These are phyloP conservation scores for Micropoecilia bifurca DNA, from an alignment of 2,797 vertebrate genomes.

Conservation along the genomic window DNA sequence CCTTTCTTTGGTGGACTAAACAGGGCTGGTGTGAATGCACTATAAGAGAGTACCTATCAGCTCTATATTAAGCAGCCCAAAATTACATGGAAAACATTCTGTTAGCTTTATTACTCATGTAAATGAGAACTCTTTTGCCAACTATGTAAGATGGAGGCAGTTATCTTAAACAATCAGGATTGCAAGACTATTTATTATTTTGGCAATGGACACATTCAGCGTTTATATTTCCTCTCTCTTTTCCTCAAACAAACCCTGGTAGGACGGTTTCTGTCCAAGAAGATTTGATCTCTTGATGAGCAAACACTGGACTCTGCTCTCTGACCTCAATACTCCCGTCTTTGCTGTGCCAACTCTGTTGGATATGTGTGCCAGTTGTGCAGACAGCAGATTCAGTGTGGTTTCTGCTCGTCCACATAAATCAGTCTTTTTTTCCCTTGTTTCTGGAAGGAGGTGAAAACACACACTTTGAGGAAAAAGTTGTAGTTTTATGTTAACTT, in stretches of 20 bases:
- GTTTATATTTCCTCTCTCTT: not conserved
- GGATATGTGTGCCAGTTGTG: constrained; percentile 1
- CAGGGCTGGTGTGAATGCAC: too few species aligned
- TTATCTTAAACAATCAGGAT: not conserved
- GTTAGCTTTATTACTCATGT: not conserved
- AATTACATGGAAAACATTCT: not conserved
- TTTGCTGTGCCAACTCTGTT: constrained; percentile 22
- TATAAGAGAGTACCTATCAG: not conserved
- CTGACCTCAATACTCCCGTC: constrained; percentile 22
- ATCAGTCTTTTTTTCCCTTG: not conserved
- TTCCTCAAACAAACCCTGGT: constrained; percentile 24
- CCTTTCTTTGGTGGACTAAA: too few species aligned
- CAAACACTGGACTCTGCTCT: constrained; percentile 45
- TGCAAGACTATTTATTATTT: not conserved
- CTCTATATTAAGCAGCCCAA: not conserved
- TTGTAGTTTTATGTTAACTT: not conserved
- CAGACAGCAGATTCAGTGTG: not conserved
- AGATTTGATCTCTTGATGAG: constrained; percentile 37
- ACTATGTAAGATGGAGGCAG: not conserved
- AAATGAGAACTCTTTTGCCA: not conserved
- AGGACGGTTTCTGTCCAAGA: constrained; percentile 36
- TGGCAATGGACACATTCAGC: not conserved
- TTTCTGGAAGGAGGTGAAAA: not conserved
- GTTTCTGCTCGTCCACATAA: not conserved
- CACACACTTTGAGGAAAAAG: not conserved